A percentile compares a stretch with the other conserved stretches of the same genome.
phyloP scores from a whole-genome alignment of 2,888 invertebrate genomes.

The Brachyopa scutellaris region DNA sequence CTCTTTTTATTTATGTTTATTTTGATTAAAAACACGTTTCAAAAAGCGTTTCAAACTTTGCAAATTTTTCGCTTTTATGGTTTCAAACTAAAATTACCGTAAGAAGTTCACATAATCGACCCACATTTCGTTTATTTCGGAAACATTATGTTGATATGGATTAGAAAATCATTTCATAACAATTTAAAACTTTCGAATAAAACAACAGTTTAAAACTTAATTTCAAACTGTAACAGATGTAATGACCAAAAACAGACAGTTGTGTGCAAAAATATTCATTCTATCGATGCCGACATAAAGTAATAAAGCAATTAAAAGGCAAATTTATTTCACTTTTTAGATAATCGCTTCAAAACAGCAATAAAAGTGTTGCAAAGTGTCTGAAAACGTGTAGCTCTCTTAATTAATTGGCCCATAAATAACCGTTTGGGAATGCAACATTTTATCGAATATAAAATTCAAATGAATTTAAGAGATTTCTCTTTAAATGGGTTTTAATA shows the following conservation, averaged over 20 bases:
- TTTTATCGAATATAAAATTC: constrained; percentile 38
- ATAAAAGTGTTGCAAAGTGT: constrained; percentile 70
- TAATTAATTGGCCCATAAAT: constrained; percentile 70
- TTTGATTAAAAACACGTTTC: no score
- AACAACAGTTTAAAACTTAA: no score
- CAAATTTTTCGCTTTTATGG: no score
- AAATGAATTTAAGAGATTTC: constrained; percentile 65
- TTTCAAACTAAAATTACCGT: no score
- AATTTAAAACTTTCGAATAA: no score
- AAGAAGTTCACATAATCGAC: no score
- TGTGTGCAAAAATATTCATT: constrained; percentile 31
- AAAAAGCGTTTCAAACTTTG: no score
- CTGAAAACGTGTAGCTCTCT: constrained; percentile 62
- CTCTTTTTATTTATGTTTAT: no score
- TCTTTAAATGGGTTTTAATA: constrained; percentile 65
- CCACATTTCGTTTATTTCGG: no score
- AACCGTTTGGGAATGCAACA: constrained; percentile 48
- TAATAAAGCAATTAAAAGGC: constrained; percentile 34
- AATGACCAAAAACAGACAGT: constrained; percentile 42
- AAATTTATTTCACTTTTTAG: constrained; percentile 50
- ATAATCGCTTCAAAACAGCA: constrained; percentile 42
- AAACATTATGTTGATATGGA: no score
- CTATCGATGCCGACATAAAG: constrained; percentile 6
- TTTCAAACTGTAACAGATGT: no score
- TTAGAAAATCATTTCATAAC: no score